Percentiles rank a stretch among this genome's conserved stretches.
phyloP scores from a whole-genome alignment of 2,113 vertebrate genomes.

The Macquaria ambigua region DNA sequence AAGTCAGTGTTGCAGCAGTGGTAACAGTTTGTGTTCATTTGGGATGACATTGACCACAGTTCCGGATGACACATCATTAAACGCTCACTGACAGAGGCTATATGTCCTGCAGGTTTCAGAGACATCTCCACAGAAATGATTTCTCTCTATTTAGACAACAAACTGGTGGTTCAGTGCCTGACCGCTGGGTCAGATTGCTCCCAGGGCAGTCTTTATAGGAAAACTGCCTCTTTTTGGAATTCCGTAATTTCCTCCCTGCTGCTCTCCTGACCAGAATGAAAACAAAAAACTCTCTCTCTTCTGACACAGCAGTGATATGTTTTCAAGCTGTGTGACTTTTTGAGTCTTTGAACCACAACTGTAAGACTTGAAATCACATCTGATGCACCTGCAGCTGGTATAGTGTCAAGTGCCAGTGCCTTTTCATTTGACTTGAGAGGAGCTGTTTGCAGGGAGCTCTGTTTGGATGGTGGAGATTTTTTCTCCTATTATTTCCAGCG shows the following conservation, averaged over 20 bases:
- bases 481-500: conserved; percentile 62
- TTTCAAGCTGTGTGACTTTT: conserved; percentile 13
- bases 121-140: not conserved
- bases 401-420: not conserved
- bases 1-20: not conserved
- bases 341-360: not conserved
- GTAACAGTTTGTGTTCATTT: not conserved
- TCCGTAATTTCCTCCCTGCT: not conserved
- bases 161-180: not conserved
- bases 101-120: not conserved
- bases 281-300: not conserved
- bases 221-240: conserved; percentile 6
- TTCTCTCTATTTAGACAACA: not conserved
- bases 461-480: conserved; percentile 73
- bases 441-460: conserved; percentile 69
- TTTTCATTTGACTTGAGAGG: conserved; percentile 64
- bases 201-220: not conserved
- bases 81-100: not conserved
- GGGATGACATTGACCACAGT: not conserved
- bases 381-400: not conserved
- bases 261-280: not conserved
- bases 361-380: not conserved
- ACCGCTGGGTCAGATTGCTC: not conserved
- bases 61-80: not conserved
- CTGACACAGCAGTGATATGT: not conserved